Base-by-base conservation (phyloP, 2,797 vertebrate genomes). In the Delichon dasypus region DNA sequence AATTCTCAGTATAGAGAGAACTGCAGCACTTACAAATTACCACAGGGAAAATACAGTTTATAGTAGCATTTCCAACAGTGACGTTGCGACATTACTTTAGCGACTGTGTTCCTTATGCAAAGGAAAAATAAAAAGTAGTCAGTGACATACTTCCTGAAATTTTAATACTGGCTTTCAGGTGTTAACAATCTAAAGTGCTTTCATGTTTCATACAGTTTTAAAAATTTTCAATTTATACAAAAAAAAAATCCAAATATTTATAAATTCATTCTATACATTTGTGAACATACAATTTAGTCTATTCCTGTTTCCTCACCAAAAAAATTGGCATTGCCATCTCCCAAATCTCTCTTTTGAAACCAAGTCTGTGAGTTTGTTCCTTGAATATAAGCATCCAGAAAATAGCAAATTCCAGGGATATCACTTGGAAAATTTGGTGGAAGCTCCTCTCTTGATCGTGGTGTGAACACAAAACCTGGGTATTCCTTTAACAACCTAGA, bases 331-430 rank as follows among this genome's bases (percentile, higher is more conserved):
- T 97, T 98, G 67, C 97, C 95, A 23, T 98, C 96, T 91, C 97
- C 98, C 71, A 93, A 62, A 65, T 97, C 96, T 93, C 77, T 95
- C 92, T 97, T 98, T 94, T 97, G 98, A 96, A 97, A 97, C 95
- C 97, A 98, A 11, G 93, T 95, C 89, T 97, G 97, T 81, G 97
- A 96, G 73, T 94, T 95, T 90, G 96, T 88, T 93, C 95, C 98
- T 97, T 98, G 97, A 94, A 97, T 94, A 77, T 97, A 98, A 64
- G 98, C 97, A 97, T 99, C 99, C 94, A 99, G 98, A 98, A 99
- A 99, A 98, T 99, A 99, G 98, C 99, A 99, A 97, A 99, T 98
- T 96, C 99, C 99, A 97, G 99, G 98, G 97, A 99, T 99, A 95
- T 99, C 98, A 79, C 97, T 97, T 73, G 99, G 99, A 96, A 99